Evolutionary conservation across 2,797 vertebrate genomes (phyloP), one percentile per base, ranked within the genome.

Genomic region (Falco naumanni): DNA sequence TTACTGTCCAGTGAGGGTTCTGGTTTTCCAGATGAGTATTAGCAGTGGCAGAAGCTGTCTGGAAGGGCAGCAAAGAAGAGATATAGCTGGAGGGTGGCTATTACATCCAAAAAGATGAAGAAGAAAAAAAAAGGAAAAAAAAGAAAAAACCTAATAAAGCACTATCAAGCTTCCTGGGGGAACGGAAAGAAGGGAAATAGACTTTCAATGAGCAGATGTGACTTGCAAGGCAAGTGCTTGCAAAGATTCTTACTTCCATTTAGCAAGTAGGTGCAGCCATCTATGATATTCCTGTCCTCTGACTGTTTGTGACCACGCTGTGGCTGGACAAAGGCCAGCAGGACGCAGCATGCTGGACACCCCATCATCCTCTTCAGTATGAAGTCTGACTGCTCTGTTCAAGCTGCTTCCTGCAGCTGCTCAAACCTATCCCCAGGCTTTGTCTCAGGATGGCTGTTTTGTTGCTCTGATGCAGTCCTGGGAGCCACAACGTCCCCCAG

Each of bases 151-250:
- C 24, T 68, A 70, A 94, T 94, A 93, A 94, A 90, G 54, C 8
- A 1, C 41, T 28, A 81, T 72, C 53, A 86, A 88, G 75, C 82
- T 93, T 96, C 91, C 91, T 66, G 68, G 33, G 94, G 91, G 87
- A 68, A 88, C 47, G 65, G 76, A 60, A 83, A 94, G 68, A 75
- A 86, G 69, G 76, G 60, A 95, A 90, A 93, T n/a, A 69, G 85
- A 54, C 76, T 91, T 77, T 86, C 79, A 88, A 90, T 88, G n/a
- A 75, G 76, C 69, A 78, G 76, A 93, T 95, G 91, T 95, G 90
- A 95, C 85, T 68, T 45, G 79, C 53, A 95, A 96, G 33, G 79
- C 51, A 88, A 95, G 57, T 53, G 33, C 34, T 89, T 57, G 37
- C 33, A 50, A 39, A 65, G 74, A 61, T 34, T 7, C 34, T 34